Evolutionary conservation across 2,113 vertebrate genomes (phyloP).

Genomic region (Phaethon lepturus): DNA sequence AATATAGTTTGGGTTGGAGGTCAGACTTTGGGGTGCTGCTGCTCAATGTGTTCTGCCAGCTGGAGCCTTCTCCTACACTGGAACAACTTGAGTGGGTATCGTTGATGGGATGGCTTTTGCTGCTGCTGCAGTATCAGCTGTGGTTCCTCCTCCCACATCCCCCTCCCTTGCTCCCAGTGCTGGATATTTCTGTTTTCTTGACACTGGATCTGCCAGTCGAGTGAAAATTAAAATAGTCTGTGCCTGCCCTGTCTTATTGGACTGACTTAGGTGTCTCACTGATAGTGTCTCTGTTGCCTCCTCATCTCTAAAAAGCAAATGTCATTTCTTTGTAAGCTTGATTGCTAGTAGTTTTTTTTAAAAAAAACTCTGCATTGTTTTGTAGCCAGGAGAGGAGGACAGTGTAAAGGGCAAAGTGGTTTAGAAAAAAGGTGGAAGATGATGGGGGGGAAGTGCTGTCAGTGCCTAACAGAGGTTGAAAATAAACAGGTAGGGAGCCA

Average conservation of each 20-base stretch:
- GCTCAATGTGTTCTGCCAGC: background rate
- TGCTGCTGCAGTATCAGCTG: background rate
- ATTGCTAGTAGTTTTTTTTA: background rate
- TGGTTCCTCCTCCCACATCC: background rate
- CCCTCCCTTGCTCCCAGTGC: background rate
- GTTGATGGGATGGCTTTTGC: background rate
- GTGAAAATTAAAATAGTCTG: background rate
- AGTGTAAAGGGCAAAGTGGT: background rate
- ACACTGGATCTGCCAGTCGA: background rate
- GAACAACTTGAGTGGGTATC: background rate
- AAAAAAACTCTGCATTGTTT: background rate
- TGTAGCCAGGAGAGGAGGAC: background rate
- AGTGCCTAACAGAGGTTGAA: background rate
- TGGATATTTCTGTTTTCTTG: background rate
- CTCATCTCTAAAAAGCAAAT: background rate
- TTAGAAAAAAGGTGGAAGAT: background rate
- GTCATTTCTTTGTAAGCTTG: background rate
- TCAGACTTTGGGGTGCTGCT: background rate
- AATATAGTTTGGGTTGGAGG: background rate
- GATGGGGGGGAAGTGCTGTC: background rate
- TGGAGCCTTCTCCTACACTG: background rate
- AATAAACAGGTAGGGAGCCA: slow-evolving; percentile 39
- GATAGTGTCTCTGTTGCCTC: background rate
- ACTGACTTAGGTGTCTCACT: background rate
- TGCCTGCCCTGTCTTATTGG: background rate